Base-by-base conservation (phyloP, 1,140 invertebrate genomes). In the Theocolax elegans region DNA sequence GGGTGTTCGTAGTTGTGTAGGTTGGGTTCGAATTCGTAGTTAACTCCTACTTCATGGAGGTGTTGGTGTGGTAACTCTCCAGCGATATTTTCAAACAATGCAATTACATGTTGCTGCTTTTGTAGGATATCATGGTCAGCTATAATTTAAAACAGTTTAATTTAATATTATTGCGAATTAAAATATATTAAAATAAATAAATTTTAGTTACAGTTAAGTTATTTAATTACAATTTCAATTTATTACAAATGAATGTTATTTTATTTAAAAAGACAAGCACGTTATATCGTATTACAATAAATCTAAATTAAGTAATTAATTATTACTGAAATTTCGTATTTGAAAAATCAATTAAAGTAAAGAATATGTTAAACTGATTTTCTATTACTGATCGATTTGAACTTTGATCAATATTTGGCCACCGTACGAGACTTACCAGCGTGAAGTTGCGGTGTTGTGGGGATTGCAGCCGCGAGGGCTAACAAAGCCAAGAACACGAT, bases 71-170 rank as follows among this genome's bases (percentile, higher is more conserved):
- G 81, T 35, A 85, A 80, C 6, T 72, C 75, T 12, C 89, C 88
- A 72, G 87, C 86, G 1, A 92, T 83, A 71, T 91, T 89, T 56
- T 90, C 85, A 42, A 91, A 81, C n/a, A 93, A 84, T 62, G 88
- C 87, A 44, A 92, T 86, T 10, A 91, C 80, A 70, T 91, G 85
- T 59, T 88, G 87, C 77, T 93, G 91, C 67, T 87, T 90, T 10
- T 83, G 76, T 53, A 91, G 74, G 19, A 89, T 81, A 19, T 85
- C 84, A 74, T 88, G 88, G 74, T 89, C 86, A 35, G 87, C 89
- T 89, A 49, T 1, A 65, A 72, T 46, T 66, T 42, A 15, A 29
- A 10, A n/a, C n/a, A n/a, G n/a, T n/a, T n/a, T n/a, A n/a, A n/a
- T n/a, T n/a, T n/a, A n/a, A n/a, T n/a, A n/a, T n/a, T n/a, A n/a